These are phyloP conservation scores for Drosophila merina DNA, from an alignment of 2,888 invertebrate species.

Conservation along the genomic window DNA sequence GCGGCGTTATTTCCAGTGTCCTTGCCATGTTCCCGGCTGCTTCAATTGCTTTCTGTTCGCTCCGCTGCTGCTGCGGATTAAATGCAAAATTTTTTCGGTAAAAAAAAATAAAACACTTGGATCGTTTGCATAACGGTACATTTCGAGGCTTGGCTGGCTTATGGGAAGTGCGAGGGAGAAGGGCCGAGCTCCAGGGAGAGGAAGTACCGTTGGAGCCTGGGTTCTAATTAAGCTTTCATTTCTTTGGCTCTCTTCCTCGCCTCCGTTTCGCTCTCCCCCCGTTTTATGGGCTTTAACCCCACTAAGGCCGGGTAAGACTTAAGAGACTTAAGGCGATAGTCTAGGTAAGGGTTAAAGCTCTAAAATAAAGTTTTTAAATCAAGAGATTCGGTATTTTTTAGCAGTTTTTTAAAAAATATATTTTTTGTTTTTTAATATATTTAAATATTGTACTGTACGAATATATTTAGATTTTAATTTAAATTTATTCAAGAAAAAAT, in stretches of 20 bases:
- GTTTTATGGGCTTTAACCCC: background rate
- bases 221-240: too few relatives aligned
- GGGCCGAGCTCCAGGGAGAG: background rate
- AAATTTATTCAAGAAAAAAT: too few relatives aligned
- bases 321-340: background rate
- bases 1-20: slow-evolving; percentile 58
- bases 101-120: background rate
- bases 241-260: background rate
- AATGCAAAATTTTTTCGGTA: slow-evolving; percentile 26
- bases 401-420: too few relatives aligned
- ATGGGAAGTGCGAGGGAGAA: background rate
- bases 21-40: slow-evolving; percentile 59
- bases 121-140: background rate
- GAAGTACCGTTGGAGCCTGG: slow-evolving; percentile 2
- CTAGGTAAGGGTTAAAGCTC: background rate
- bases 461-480: too few relatives aligned
- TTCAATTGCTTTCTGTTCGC: slow-evolving; percentile 41
- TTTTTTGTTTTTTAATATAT: too few relatives aligned
- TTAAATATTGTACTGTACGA: too few relatives aligned
- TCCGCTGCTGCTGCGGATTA: slow-evolving; percentile 42
- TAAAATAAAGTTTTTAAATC: background rate
- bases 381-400: too few relatives aligned
- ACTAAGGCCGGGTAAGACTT: background rate
- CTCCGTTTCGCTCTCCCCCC: background rate
- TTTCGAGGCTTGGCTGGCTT: background rate